A percentile compares a stretch with the other conserved stretches of the same genome.
These are phyloP conservation scores for Dromiciops gliroides DNA, from an alignment of 2,113 vertebrate genomes.

Conservation along the genomic window DNA sequence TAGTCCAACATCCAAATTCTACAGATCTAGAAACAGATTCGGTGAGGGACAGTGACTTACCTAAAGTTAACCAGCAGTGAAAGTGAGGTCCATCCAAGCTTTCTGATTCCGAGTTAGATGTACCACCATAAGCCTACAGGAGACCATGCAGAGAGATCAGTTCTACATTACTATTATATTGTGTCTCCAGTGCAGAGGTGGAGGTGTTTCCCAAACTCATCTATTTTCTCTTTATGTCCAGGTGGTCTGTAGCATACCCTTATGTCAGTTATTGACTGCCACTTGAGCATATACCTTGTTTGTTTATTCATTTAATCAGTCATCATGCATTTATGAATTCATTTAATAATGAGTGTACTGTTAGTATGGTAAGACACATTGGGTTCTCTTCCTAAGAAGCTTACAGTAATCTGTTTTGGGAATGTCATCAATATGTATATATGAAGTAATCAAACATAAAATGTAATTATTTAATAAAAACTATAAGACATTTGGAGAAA, in stretches of 20 bases:
- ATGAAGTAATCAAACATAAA: background rate
- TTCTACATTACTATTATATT: too few relatives aligned
- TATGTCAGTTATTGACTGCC: background rate
- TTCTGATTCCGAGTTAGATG: background rate
- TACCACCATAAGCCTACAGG: background rate
- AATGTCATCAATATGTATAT: background rate
- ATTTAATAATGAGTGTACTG: background rate
- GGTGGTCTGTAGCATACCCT: too few relatives aligned
- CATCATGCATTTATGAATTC: background rate
- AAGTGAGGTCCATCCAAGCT: background rate
- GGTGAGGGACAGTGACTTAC: background rate
- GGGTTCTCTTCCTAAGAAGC: background rate
- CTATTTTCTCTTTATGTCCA: too few relatives aligned
- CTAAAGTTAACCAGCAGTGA: background rate
- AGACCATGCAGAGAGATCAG: background rate
- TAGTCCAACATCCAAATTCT: background rate
- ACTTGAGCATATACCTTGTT: background rate
- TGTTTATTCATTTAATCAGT: conserved; percentile 12
- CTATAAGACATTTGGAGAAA: background rate
- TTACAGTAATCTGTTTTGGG: background rate
- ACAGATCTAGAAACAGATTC: background rate
- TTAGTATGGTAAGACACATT: background rate
- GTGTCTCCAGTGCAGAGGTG: too few relatives aligned
- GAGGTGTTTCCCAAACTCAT: too few relatives aligned
- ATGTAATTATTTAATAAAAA: background rate